Base-by-base conservation (phyloP, 2,888 invertebrate species). In the Fragum whitleyi region DNA sequence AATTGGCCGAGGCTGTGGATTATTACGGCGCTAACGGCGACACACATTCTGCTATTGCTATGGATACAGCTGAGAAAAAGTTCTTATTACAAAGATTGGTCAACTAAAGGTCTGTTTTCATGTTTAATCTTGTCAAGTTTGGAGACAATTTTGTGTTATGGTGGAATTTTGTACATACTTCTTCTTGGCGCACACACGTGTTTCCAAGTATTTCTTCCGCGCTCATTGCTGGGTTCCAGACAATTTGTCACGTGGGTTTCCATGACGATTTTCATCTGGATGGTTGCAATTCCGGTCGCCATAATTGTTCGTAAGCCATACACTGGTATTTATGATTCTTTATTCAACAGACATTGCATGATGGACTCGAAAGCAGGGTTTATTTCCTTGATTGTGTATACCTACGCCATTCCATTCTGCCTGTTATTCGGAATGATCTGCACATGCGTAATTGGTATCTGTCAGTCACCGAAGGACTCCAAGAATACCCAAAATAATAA, bases 191-290 rank as follows among this genome's bases (percentile, higher is more conserved):
- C 65, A 14, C 65, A 65, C 19, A 42, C 42, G 0, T 65, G 65
- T 23, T 65, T n/a, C 23, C 65, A 65, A 26, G 65, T 65, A 26
- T 65, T 65, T 42, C 39, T 65, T 21, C 65, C 65, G 23, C 65
- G 65, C 19, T 21, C 42, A 16, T 29, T 65, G 42, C 16, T 65
- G 32, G 65, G 65, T 42, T 36, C 65, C 6, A 39, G 65, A 26
- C 65, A 65, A 23, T 65, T 65, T n/a, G 65, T 65, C 39, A 65
- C 65, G 65, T 65, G 65, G 65, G 65, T 65, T 42, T 65, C 65
- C 39, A 65, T 65, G 65, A 65, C 65, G 26, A 26, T 65, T 42
- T 65, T 65, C 42, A 42, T 65, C 5, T 65, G 65, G 65, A 65
- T 65, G 65, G 26, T 65, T n/a, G 65, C 65, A 5, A 65, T 65